phyloP scores from a whole-genome alignment of 2,888 invertebrate species.

The Agrochola lychnidis region DNA sequence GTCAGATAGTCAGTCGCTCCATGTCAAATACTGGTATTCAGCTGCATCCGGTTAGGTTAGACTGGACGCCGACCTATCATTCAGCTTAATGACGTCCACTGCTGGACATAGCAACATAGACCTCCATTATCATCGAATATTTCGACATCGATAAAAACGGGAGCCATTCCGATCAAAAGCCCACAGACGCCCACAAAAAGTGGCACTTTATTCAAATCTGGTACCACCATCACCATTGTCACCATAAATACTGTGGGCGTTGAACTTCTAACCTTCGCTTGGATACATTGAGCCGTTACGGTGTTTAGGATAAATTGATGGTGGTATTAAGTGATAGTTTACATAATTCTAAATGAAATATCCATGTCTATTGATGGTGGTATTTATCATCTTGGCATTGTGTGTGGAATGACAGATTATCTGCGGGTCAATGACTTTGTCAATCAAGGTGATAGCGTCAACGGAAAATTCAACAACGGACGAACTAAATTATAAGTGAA shows the following conservation, averaged over 20 bases:
- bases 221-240: background rate
- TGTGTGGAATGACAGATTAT: background rate
- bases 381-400: conserved; percentile 23
- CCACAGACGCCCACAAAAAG: conserved; percentile 28
- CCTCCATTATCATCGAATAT: background rate
- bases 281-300: conserved; percentile 20
- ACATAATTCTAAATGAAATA: conserved; percentile 44
- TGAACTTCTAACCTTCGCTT: conserved; percentile 39
- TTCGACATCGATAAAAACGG: conserved; percentile 3
- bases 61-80: background rate
- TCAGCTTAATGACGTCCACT: background rate
- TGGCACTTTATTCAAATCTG: conserved; percentile 28
- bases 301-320: conserved; percentile 32
- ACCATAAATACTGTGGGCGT: conserved; percentile 31
- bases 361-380: conserved; percentile 8
- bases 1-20: too few species aligned
- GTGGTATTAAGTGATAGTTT: conserved; percentile 35
- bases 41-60: background rate
- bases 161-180: background rate
- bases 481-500: background rate
- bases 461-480: background rate
- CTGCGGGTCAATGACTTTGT: conserved; percentile 15
- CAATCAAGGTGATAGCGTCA: conserved; percentile 3
- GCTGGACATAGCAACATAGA: background rate
- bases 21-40: background rate